Conservation (phyloP, 2,113 vertebrate species). For the Barbus barbus region DNA sequence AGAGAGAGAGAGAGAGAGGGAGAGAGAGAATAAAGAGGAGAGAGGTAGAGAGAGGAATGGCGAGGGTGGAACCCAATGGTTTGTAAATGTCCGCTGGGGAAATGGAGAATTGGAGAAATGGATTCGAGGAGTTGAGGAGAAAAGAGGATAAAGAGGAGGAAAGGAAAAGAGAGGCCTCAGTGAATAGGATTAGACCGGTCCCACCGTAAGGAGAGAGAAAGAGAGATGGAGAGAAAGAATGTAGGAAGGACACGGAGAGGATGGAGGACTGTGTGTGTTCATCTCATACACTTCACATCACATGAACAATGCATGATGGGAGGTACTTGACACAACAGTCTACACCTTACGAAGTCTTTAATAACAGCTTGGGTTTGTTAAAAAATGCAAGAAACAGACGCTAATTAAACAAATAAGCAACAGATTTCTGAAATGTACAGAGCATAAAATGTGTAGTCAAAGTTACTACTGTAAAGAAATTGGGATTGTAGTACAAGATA, state of each 20-base stretch:
- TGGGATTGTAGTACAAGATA: neutral
- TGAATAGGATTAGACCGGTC: slow-evolving; percentile 87
- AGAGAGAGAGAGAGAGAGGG: slow-evolving; percentile 65
- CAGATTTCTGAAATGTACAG: neutral
- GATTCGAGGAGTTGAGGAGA: slow-evolving; percentile 69
- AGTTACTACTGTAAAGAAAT: neutral
- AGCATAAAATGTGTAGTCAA: neutral
- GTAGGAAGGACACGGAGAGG: slow-evolving; percentile 24
- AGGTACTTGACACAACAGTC: slow-evolving; percentile 97
- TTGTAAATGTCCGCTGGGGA: slow-evolving; percentile 44
- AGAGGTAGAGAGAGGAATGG: slow-evolving; percentile 33
- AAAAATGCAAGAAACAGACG: neutral
- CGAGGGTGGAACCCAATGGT: slow-evolving; percentile 44
- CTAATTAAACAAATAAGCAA: neutral
- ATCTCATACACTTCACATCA: slow-evolving; percentile 90
- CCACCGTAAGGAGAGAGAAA: slow-evolving; percentile 75
- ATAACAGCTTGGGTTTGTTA: slow-evolving; percentile 32
- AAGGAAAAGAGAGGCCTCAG: slow-evolving; percentile 66
- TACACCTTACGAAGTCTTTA: slow-evolving; percentile 86
- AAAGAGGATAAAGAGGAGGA: slow-evolving; percentile 59
- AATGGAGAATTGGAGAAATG: slow-evolving; percentile 9
- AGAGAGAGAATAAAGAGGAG: slow-evolving; percentile 44
- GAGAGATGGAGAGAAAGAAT: slow-evolving; percentile 40
- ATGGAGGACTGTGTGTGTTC: slow-evolving; percentile 68
- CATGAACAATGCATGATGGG: slow-evolving; percentile 93